Conservation (phyloP, 2,797 vertebrate genomes). For the Oceanodroma leucorhoa region DNA sequence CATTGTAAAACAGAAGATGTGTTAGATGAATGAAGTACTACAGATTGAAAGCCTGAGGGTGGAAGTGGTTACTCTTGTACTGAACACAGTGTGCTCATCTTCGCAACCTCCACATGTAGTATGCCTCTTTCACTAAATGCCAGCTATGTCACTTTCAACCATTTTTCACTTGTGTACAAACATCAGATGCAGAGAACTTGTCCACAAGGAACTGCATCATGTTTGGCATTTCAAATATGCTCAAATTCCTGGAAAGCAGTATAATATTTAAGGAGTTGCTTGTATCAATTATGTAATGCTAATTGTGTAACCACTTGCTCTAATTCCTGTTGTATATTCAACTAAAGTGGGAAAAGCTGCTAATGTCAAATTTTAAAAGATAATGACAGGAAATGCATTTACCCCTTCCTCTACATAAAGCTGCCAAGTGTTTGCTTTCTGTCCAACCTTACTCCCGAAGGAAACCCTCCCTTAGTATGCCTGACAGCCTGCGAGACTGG, state of each 20-base stretch:
- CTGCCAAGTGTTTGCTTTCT: neutral
- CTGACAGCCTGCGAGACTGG: accelerated
- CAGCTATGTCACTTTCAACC: neutral
- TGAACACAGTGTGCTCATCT: neutral
- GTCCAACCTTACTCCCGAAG: neutral
- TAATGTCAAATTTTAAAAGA: neutral
- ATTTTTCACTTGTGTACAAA: neutral
- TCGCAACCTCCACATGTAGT: neutral
- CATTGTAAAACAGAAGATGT: conserved; percentile 41
- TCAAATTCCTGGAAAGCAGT: neutral
- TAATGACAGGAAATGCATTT: neutral
- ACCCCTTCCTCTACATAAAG: neutral
- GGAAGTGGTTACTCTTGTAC: neutral
- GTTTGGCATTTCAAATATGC: neutral
- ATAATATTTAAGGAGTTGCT: neutral
- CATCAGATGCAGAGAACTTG: neutral
- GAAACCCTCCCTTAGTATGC: no score
- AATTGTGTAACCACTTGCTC: neutral
- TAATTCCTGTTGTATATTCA: neutral
- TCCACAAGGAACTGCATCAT: neutral
- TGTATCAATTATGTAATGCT: neutral
- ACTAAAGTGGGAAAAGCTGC: neutral
- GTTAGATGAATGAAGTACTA: neutral
- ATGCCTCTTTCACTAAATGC: neutral
- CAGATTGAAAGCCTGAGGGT: neutral